Evolutionary conservation across 2,113 vertebrate genomes (phyloP).

Genomic region (Petaurus breviceps): DNA sequence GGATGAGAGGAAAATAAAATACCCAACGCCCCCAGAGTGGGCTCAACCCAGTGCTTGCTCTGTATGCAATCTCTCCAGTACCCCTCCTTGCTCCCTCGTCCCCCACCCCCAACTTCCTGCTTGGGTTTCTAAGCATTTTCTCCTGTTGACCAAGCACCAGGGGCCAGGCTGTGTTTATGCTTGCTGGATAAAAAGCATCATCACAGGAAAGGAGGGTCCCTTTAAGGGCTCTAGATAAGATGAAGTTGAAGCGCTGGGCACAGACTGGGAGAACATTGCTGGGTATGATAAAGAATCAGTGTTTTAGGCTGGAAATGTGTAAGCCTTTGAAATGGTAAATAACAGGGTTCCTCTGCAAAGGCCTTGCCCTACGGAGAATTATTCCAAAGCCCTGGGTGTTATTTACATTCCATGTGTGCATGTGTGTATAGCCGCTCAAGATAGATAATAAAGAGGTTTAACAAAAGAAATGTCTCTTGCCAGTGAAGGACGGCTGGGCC

Average conservation of each 20-base stretch:
- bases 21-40: fast-evolving
- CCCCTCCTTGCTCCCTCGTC: not conserved
- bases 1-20: not conserved
- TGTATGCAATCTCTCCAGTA: fast-evolving
- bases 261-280: not conserved
- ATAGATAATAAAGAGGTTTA: not conserved
- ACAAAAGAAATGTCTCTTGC: not conserved
- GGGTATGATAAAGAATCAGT: conserved; percentile 58
- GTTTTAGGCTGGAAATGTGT: conserved; percentile 48
- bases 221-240: conserved; percentile 54
- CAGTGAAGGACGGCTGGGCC: not conserved
- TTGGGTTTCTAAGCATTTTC: conserved; percentile 27
- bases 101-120: conserved; percentile 36
- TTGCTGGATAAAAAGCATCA: conserved; percentile 48
- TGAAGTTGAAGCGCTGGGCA: fast-evolving
- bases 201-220: conserved; percentile 66
- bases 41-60: not conserved
- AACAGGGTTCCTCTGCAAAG: conserved; percentile 34
- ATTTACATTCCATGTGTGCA: conserved; percentile 28
- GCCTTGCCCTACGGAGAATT: conserved; percentile 53
- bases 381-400: not conserved
- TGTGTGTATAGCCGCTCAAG: not conserved
- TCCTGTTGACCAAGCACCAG: conserved; percentile 57
- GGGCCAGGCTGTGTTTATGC: conserved; percentile 63
- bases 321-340: conserved; percentile 70